A percentile compares a stretch with the other conserved stretches of the same genome.
phyloP scores from a whole-genome alignment of 2,113 vertebrate species.

The Chrysochloris asiatica region DNA sequence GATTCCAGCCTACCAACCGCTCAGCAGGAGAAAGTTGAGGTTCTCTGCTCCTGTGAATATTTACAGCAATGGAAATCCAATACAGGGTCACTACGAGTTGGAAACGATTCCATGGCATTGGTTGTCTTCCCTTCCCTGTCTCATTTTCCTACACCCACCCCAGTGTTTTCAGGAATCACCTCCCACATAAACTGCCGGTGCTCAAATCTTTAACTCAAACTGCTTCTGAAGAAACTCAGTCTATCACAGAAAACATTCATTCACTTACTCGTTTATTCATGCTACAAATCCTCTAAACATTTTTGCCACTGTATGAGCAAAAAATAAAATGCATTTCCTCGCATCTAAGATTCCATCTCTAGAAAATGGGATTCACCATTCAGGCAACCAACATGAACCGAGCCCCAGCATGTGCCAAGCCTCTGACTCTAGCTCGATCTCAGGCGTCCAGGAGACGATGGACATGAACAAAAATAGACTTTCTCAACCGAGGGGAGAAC shows the following conservation, averaged over 20 bases:
- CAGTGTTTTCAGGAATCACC: background rate
- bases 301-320: background rate
- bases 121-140: background rate
- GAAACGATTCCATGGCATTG: too few species aligned
- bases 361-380: background rate
- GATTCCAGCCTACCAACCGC: too few species aligned
- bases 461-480: background rate
- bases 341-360: background rate
- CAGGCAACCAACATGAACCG: background rate
- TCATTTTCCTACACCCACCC: background rate
- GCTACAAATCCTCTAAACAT: too few species aligned
- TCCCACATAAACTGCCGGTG: background rate
- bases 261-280: background rate
- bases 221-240: background rate
- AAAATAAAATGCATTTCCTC: background rate
- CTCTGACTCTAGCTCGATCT: background rate
- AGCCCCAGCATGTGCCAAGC: background rate
- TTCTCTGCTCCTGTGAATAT: too few species aligned
- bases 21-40: too few species aligned
- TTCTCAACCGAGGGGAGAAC: rapidly evolving
- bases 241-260: background rate
- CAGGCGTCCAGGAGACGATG: background rate
- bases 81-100: too few species aligned
- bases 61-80: too few species aligned
- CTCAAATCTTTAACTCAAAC: background rate